A percentile compares a stretch with the other conserved stretches of the same genome.
Conservation (phyloP, 23 tunicate genomes). For the Halocynthia roretzi region DNA sequence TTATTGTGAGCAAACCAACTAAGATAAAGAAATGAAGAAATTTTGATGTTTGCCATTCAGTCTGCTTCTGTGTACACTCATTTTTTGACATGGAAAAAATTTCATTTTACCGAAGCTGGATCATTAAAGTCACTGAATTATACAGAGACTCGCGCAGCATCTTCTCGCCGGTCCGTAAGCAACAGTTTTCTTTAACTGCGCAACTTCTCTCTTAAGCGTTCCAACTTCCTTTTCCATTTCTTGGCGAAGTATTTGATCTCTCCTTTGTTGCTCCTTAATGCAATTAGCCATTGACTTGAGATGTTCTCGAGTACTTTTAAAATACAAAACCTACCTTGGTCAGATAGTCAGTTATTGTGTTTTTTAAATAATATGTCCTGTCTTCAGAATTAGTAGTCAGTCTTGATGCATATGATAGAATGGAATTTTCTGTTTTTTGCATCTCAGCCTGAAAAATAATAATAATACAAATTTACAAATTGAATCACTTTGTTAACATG, state of each 20-base stretch:
- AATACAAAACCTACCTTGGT: conserved; percentile 1
- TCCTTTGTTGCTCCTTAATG: conserved; percentile 4
- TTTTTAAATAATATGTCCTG: conserved; percentile 4
- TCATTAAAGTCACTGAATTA: not conserved
- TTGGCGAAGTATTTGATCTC: conserved; percentile 22
- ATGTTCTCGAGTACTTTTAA: not conserved
- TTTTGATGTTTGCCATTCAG: not conserved
- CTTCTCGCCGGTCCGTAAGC: conserved; percentile 6
- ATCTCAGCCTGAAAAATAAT: not conserved
- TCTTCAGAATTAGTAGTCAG: conserved; percentile 4
- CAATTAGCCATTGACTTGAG: not conserved
- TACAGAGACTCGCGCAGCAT: conserved; percentile 1
- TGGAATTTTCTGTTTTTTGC: not conserved
- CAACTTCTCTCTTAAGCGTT: conserved; percentile 58
- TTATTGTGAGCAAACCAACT: conserved; percentile 55
- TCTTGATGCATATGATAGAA: conserved; percentile 2
- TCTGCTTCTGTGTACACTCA: no score
- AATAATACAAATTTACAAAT: not conserved
- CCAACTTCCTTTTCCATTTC: conserved; percentile 36
- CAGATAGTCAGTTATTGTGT: conserved; percentile 1
- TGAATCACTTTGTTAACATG: no score
- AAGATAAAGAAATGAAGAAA: not conserved
- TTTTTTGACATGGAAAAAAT: no score
- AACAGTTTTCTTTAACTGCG: conserved; percentile 21
- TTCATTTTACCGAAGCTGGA: no score